A percentile compares a stretch with the other conserved stretches of the same genome.
Evolutionary conservation across 1,140 invertebrate genomes (phyloP).

Genomic region (Hestina assimilis): DNA sequence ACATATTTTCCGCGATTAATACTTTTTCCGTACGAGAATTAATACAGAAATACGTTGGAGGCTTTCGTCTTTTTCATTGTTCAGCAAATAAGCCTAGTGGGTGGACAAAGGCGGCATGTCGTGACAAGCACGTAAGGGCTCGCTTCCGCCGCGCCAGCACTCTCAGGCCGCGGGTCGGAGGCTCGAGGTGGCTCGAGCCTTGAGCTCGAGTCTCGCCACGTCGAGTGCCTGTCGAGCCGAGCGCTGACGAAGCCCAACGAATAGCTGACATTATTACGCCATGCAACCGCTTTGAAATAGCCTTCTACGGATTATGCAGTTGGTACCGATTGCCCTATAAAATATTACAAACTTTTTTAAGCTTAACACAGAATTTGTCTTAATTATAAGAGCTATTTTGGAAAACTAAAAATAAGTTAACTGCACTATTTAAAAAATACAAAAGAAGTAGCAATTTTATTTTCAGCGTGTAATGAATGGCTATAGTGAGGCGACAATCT

Average conservation of each 20-base stretch:
- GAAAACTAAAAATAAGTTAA: too few species aligned
- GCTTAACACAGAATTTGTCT: background rate
- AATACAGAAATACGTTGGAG: constrained; percentile 56
- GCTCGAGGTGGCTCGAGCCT: constrained; percentile 42
- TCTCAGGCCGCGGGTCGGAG: constrained; percentile 47
- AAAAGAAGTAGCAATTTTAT: constrained; percentile 54
- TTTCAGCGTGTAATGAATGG: constrained; percentile 69
- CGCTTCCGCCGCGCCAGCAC: constrained; percentile 73
- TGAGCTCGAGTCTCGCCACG: constrained; percentile 43
- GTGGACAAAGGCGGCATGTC: constrained; percentile 73
- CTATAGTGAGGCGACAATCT: constrained; percentile 60
- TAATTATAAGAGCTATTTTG: too few species aligned
- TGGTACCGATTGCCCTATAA: constrained; percentile 5
- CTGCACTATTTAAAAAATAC: constrained; percentile 8
- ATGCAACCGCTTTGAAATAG: constrained; percentile 53
- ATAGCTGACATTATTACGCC: constrained; percentile 65
- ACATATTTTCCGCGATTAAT: constrained; percentile 49
- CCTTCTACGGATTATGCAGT: constrained; percentile 46
- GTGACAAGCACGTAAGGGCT: constrained; percentile 69
- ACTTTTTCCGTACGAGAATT: constrained; percentile 35
- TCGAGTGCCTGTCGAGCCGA: constrained; percentile 60
- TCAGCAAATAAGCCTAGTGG: constrained; percentile 76
- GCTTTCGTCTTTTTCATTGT: constrained; percentile 72
- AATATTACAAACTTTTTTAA: background rate
- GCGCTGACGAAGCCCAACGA: constrained; percentile 71